Conservation (phyloP, 2,888 invertebrate species). For the Biston betularia region DNA sequence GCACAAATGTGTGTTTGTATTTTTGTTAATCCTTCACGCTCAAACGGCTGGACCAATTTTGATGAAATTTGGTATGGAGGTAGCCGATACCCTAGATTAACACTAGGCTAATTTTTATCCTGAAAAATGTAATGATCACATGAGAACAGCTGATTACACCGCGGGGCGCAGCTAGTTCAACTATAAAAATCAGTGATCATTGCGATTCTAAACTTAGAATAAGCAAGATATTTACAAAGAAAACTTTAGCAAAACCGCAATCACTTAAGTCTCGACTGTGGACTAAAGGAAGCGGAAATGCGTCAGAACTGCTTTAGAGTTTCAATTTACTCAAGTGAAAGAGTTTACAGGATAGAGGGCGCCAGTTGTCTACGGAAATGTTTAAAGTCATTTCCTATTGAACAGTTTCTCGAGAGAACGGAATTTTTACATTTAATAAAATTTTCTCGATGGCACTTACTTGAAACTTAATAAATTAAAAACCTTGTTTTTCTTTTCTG, state of each 20-base stretch:
- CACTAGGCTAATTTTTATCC: too few relatives aligned
- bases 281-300: constrained; percentile 41
- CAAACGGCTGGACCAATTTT: too few relatives aligned
- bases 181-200: too few relatives aligned
- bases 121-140: too few relatives aligned
- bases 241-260: constrained; percentile 17
- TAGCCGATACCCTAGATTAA: too few relatives aligned
- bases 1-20: too few relatives aligned
- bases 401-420: not conserved
- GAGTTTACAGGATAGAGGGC: constrained; percentile 44
- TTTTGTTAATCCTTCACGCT: too few relatives aligned
- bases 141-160: too few relatives aligned
- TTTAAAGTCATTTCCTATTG: constrained; percentile 1
- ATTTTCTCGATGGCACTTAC: not conserved
- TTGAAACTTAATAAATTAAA: not conserved
- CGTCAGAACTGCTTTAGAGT: constrained; percentile 54
- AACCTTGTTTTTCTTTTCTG: not conserved
- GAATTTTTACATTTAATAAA: not conserved
- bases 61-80: too few relatives aligned
- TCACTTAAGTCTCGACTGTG: constrained; percentile 40
- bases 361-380: constrained; percentile 18
- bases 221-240: not conserved
- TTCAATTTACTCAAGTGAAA: constrained; percentile 60
- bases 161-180: too few relatives aligned
- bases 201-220: not conserved